These are phyloP conservation scores for Bombylius major DNA, from an alignment of 2,888 invertebrate species.

Conservation along the genomic window DNA sequence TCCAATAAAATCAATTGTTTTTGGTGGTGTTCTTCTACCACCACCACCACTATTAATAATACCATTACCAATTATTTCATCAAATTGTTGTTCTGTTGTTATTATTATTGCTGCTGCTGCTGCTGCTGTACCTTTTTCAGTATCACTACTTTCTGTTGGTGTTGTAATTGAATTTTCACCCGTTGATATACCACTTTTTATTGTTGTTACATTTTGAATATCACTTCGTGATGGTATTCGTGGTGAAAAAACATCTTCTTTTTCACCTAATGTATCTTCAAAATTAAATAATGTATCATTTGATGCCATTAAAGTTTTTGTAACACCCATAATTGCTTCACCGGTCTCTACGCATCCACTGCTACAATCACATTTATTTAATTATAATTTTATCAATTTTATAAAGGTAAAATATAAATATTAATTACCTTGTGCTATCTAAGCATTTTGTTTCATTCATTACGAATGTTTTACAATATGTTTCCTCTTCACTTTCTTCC, in stretches of 20 bases:
- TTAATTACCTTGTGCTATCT: slow-evolving; percentile 18
- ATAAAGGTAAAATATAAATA: not conserved
- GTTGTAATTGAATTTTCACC: slow-evolving; percentile 8
- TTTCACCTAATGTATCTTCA: slow-evolving; percentile 19
- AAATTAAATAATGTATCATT: slow-evolving; percentile 21
- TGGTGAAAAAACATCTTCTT: slow-evolving; percentile 17
- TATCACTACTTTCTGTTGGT: slow-evolving; percentile 2
- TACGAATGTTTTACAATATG: slow-evolving; percentile 18
- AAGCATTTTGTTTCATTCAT: slow-evolving; percentile 18
- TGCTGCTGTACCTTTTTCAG: not conserved
- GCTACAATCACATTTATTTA: slow-evolving; percentile 4
- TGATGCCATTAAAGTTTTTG: slow-evolving; percentile 19
- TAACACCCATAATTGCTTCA: slow-evolving; percentile 18
- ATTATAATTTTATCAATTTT: not conserved
- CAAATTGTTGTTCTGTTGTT: too few species aligned
- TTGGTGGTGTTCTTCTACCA: slow-evolving; percentile 9
- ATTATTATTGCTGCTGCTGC: not conserved
- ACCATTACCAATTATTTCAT: not conserved
- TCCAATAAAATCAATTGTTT: slow-evolving; percentile 8
- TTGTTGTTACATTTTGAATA: slow-evolving; percentile 6
- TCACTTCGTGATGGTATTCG: slow-evolving; percentile 14
- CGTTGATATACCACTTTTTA: slow-evolving; percentile 8
- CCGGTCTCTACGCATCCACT: slow-evolving; percentile 19
- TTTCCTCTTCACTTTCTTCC: slow-evolving; percentile 21
- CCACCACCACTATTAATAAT: not conserved